phyloP scores from a whole-genome alignment of 2,797 vertebrate species.

The Paramormyrops hopkinsi region DNA sequence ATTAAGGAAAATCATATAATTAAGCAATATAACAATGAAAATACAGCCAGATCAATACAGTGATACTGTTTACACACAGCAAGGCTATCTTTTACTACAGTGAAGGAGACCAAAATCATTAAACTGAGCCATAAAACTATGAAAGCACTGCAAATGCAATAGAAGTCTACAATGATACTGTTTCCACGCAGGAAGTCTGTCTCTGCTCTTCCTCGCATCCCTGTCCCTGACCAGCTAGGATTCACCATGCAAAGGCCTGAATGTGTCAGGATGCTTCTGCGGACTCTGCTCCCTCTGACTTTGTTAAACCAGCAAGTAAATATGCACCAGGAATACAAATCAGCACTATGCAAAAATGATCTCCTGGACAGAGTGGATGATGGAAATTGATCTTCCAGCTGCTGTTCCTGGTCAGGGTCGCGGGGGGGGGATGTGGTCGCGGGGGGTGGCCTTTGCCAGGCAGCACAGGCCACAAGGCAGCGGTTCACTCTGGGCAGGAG shows the following conservation, averaged over 20 bases:
- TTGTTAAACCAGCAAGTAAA: not conserved
- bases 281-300: not conserved
- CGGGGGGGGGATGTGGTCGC: too few relatives aligned
- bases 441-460: not conserved
- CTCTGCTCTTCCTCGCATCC: not conserved
- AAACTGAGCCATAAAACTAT: not conserved
- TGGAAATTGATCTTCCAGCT: not conserved
- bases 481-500: not conserved
- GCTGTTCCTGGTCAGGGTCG: not conserved
- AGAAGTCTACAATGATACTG: not conserved
- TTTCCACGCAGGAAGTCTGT: not conserved
- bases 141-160: not conserved
- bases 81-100: not conserved
- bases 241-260: not conserved
- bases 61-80: not conserved
- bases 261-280: not conserved
- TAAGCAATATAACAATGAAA: not conserved
- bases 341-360: not conserved
- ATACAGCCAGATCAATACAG: not conserved
- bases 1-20: not conserved
- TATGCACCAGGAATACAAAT: not conserved
- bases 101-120: not conserved
- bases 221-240: not conserved
- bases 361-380: not conserved
- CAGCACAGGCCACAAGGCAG: not conserved